Evolutionary conservation across 2,888 invertebrate species (phyloP).

Genomic region (Cynaeus angustus): DNA sequence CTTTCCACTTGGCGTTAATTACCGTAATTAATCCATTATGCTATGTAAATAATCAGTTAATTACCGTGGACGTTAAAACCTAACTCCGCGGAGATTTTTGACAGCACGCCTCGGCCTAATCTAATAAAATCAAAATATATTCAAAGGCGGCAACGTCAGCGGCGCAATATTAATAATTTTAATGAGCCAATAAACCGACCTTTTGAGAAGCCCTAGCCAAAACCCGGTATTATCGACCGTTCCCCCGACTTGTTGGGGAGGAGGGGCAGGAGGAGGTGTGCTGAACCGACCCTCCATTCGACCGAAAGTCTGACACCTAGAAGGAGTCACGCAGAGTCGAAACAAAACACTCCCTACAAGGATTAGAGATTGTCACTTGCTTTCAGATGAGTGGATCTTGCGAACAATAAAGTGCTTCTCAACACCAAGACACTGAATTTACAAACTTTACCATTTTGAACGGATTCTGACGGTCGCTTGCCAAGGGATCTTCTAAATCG

Average conservation of each 20-base stretch:
- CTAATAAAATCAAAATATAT: constrained; percentile 51
- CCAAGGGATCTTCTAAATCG: constrained; percentile 21
- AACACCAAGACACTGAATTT: constrained; percentile 61
- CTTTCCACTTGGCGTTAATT: constrained; percentile 49
- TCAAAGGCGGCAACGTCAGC: constrained; percentile 50
- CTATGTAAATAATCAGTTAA: constrained; percentile 57
- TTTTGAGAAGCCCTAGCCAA: constrained; percentile 65
- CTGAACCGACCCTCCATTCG: constrained; percentile 56
- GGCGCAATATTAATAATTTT: constrained; percentile 61
- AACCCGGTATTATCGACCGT: constrained; percentile 67
- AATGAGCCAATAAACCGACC: constrained; percentile 66
- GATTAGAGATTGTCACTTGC: constrained; percentile 67
- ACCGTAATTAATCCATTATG: constrained; percentile 47
- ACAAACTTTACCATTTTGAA: constrained; percentile 63
- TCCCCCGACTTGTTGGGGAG: constrained; percentile 32
- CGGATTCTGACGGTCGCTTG: no score
- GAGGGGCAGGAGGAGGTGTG: constrained; percentile 50
- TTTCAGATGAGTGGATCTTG: constrained; percentile 66
- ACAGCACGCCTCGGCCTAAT: constrained; percentile 40
- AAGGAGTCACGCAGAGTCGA: constrained; percentile 66
- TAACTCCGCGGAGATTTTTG: constrained; percentile 42
- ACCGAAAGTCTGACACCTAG: constrained; percentile 64
- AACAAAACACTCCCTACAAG: constrained; percentile 67
- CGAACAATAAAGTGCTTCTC: constrained; percentile 65
- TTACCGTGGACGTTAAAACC: constrained; percentile 48